Evolutionary conservation across 37 sponge, comb jelly and placozoan genomes (phyloP).

Genomic region (Theonella swinhoei): DNA sequence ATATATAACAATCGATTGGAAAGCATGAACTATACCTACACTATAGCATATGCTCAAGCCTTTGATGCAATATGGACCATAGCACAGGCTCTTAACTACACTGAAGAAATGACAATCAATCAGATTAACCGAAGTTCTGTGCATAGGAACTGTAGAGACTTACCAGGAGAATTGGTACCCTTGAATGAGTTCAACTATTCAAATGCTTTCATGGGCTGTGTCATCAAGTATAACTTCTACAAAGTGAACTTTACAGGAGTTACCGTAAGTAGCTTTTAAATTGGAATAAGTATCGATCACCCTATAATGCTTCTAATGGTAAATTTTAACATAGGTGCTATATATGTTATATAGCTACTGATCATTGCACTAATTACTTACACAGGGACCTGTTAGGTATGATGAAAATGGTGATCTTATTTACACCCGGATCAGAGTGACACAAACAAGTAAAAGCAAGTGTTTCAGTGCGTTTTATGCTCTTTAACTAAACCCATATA

Average conservation of each 20-base stretch:
- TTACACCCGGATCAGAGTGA: background rate
- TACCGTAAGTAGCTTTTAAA: too few species aligned
- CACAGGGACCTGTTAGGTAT: conserved; percentile 18
- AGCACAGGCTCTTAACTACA: background rate
- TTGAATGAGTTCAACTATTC: conserved; percentile 31
- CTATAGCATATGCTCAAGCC: background rate
- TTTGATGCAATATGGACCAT: background rate
- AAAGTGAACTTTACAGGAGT: conserved; percentile 34
- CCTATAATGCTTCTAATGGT: too few species aligned
- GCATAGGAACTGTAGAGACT: background rate
- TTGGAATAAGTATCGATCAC: too few species aligned
- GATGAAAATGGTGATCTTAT: conserved; percentile 10
- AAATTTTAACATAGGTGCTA: too few species aligned
- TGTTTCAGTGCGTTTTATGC: too few species aligned
- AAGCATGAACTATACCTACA: too few species aligned
- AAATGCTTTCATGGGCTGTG: conserved; percentile 24
- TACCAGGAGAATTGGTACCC: background rate
- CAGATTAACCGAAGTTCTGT: background rate
- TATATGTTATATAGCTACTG: too few species aligned
- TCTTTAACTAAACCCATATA: too few species aligned
- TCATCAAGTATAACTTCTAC: conserved; percentile 14
- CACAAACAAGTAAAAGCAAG: too few species aligned
- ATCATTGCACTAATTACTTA: too few species aligned
- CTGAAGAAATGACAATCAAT: background rate
- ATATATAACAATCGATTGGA: too few species aligned